Conservation (phyloP, 1,140 invertebrate species). For the Mya arenaria region DNA sequence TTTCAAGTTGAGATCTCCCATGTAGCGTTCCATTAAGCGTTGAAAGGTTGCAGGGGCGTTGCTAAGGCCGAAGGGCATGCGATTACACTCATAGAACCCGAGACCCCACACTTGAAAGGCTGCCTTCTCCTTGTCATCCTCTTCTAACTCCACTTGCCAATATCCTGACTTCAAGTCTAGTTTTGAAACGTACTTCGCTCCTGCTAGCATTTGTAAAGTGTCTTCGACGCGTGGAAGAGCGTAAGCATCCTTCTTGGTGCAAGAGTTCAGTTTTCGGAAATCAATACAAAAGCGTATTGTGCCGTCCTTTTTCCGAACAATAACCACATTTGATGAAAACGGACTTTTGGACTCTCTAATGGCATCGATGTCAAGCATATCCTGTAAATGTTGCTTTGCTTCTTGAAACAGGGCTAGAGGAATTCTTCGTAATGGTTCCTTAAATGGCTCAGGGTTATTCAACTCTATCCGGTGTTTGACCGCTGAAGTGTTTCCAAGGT, state of each 20-base stretch:
- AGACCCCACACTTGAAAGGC: constrained; percentile 1
- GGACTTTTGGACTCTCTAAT: constrained; percentile 61
- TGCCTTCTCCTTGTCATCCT: constrained; percentile 29
- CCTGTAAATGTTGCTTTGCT: constrained; percentile 10
- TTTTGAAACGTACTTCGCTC: background rate
- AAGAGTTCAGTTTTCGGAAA: constrained; percentile 74
- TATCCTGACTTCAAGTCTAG: constrained; percentile 6
- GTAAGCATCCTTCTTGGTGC: constrained; percentile 40
- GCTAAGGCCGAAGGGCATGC: constrained; percentile 67
- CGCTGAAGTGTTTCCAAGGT: background rate
- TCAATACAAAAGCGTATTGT: constrained; percentile 82
- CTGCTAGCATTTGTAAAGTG: constrained; percentile 9
- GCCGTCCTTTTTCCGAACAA: constrained; percentile 80
- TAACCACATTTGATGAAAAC: constrained; percentile 82
- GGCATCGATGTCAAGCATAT: constrained; percentile 15
- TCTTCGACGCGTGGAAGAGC: constrained; percentile 35
- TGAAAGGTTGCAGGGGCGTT: no score
- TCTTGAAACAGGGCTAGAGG: constrained; percentile 8
- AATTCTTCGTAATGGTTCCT: background rate
- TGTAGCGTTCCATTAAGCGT: no score
- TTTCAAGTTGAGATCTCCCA: no score
- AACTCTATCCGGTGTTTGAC: background rate
- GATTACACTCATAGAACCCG: constrained; percentile 50
- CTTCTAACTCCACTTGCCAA: constrained; percentile 20
- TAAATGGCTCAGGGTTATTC: constrained; percentile 3